phyloP scores from a whole-genome alignment of 2,113 vertebrate species.

The Hippocampus mohnikei region DNA sequence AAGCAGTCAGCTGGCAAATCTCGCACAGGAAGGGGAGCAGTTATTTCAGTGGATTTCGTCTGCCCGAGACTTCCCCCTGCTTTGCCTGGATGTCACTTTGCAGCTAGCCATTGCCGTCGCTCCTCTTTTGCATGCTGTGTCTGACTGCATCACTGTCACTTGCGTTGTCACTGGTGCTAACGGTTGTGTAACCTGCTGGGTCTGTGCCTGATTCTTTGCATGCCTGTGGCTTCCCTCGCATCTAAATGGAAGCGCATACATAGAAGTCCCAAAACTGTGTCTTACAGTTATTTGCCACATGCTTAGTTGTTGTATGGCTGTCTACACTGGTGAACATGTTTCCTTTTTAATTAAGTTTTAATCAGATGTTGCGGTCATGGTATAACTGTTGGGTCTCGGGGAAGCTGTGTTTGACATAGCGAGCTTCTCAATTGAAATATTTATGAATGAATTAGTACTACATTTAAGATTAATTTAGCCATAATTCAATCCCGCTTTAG shows the following conservation, averaged over 20 bases:
- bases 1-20: constrained; percentile 1
- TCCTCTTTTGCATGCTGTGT: constrained; percentile 10
- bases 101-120: neutral
- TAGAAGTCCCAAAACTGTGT: neutral
- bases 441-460: too few species aligned
- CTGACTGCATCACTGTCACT: constrained; percentile 9
- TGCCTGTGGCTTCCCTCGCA: constrained; percentile 3
- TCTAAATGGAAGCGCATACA: neutral
- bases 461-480: too few species aligned
- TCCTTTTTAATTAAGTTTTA: neutral
- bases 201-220: neutral
- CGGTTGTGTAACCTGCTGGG: neutral
- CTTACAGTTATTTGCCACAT: neutral
- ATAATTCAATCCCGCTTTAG: too few species aligned
- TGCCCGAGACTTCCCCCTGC: constrained; percentile 1
- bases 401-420: neutral
- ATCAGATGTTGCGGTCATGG: neutral
- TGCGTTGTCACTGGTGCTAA: constrained; percentile 1
- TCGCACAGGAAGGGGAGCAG: neutral
- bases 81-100: constrained; percentile 8
- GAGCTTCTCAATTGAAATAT: neutral
- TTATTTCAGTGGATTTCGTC: constrained; percentile 8
- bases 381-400: neutral
- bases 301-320: neutral
- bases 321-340: neutral